Evolutionary conservation across 2,888 invertebrate genomes (phyloP).

Genomic region (Rutpela maculata): DNA sequence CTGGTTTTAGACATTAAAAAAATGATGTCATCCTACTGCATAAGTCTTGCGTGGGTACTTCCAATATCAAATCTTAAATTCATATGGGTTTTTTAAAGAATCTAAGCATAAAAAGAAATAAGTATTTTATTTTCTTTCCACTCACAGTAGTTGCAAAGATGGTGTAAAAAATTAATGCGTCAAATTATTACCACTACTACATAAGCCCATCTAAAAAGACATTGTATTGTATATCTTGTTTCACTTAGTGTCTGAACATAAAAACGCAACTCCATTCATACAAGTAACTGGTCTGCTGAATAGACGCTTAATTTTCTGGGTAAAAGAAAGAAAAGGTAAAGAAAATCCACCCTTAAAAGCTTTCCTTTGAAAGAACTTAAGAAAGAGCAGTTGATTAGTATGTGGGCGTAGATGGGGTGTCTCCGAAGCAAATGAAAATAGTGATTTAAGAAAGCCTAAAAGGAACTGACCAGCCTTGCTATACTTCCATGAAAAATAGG

Average conservation of each 20-base stretch:
- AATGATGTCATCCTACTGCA: too few species aligned
- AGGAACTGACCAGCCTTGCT: conserved; percentile 21
- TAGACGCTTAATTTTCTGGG: conserved; percentile 48
- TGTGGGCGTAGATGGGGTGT: conserved; percentile 50
- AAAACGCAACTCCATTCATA: conserved; percentile 28
- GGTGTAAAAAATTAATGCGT: not conserved
- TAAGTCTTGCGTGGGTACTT: too few species aligned
- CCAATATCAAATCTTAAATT: too few species aligned
- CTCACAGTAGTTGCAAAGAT: not conserved
- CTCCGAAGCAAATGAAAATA: conserved; percentile 41
- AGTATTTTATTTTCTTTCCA: not conserved
- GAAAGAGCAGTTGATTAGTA: conserved; percentile 56
- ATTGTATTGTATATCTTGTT: conserved; percentile 15
- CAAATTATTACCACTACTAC: not conserved
- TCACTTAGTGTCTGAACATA: conserved; percentile 17
- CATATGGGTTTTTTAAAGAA: too few species aligned
- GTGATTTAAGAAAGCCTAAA: conserved; percentile 37
- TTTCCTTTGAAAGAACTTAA: conserved; percentile 39
- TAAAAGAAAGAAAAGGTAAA: conserved; percentile 44
- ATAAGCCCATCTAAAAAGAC: conserved; percentile 3
- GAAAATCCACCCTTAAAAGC: conserved; percentile 48
- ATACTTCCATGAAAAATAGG: conserved; percentile 11
- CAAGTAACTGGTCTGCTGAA: conserved; percentile 25
- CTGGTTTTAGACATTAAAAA: too few species aligned
- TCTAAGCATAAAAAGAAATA: not conserved